These are phyloP conservation scores for Triplophysa bombifrons DNA, from an alignment of 2,797 vertebrate species.

Conservation along the genomic window DNA sequence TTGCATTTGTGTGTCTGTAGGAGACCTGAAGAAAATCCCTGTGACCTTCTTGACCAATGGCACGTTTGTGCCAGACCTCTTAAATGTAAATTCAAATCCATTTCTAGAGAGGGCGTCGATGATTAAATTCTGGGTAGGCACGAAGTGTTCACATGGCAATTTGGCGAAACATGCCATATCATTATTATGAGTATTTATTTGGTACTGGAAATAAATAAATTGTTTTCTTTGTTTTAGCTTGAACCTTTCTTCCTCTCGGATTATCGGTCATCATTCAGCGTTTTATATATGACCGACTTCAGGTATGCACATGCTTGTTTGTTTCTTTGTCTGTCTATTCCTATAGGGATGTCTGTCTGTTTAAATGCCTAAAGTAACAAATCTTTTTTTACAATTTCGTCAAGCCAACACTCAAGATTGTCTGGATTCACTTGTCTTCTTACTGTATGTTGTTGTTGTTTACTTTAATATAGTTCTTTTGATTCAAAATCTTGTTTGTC, in stretches of 20 bases:
- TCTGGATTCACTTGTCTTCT: not conserved
- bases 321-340: not conserved
- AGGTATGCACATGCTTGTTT: conserved; percentile 9
- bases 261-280: conserved; percentile 49
- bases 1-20: not conserved
- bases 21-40: not conserved
- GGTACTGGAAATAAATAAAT: not conserved
- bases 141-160: not conserved
- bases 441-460: not conserved
- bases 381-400: no score
- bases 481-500: not conserved
- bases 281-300: conserved; percentile 37
- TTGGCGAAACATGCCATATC: not conserved
- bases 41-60: conserved; percentile 57
- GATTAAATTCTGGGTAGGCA: conserved; percentile 53
- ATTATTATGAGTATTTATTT: no score
- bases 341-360: no score
- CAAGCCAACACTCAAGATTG: not conserved
- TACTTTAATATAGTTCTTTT: no score
- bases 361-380: no score
- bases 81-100: conserved; percentile 37
- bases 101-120: conserved; percentile 42
- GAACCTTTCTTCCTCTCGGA: conserved; percentile 20
- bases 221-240: conserved; percentile 53
- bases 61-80: conserved; percentile 56